Evolutionary conservation across 2,113 vertebrate species (phyloP), one percentile per base, ranked within the genome.

Genomic region (Holacanthus passer): DNA sequence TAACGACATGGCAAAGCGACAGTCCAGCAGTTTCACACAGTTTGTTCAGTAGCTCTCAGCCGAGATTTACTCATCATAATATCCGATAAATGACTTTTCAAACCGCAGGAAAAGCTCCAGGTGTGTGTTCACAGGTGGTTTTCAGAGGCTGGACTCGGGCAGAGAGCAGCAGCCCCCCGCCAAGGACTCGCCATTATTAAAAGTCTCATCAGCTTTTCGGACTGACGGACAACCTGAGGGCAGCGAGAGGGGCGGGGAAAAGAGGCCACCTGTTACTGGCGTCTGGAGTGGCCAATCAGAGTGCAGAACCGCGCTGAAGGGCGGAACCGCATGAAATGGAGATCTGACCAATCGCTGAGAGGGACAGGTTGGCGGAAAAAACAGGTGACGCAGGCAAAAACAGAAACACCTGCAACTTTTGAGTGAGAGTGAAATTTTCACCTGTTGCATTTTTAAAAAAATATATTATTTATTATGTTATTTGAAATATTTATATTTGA

Each of bases 1-100:
- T 35, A 96, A 77, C 84, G 95, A 96, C 95, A 96, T 96, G 91
- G 87, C 92, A 89, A 73, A 62, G 72, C 66, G 32, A 69, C 70
- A 71, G 50, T 73, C 81, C 84, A 17, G 68, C 74, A 90, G 67
- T 92, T 91, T 85, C 8, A 78, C 59, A 81, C 85, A 89, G 82
- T 90, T 87, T 66, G 68, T 12, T n/a, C 37, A 37, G 35, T 71
- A 62, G 24, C 55, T 80, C 29, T 88, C 75, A 81, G 73, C 53
- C 22, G 29, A 84, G 88, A 86, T 89, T 85, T 72, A 50, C 32
- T 73, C 93, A 92, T 93, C 27, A 7, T 65, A 83, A 64, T n/a
- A 10, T 69, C 32, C 64, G 2, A 58, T n/a, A 32, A 87, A 75
- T 37, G 3, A 83, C 31, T 75, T 69, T 53, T 6, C 4, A 0